A percentile compares a stretch with the other conserved stretches of the same genome.
These are phyloP conservation scores for Cepphus grylle DNA, from an alignment of 2,113 vertebrate species.

Conservation along the genomic window DNA sequence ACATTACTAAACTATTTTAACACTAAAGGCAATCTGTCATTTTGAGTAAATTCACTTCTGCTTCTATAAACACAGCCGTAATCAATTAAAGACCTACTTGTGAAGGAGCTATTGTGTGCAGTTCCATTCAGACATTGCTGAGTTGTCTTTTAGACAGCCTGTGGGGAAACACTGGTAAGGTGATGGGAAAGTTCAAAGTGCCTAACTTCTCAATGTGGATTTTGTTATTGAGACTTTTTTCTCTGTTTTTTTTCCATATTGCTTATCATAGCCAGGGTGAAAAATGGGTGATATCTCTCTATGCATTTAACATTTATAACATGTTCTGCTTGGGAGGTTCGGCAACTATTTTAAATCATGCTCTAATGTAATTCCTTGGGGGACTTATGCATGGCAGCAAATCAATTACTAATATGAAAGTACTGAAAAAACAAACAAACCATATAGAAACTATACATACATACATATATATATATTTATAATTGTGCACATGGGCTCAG, in stretches of 20 bases:
- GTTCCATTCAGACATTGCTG: constrained; percentile 68
- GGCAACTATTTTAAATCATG: constrained; percentile 18
- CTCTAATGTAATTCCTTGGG: not conserved
- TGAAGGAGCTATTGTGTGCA: constrained; percentile 77
- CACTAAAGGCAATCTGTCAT: constrained; percentile 76
- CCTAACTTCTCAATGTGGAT: constrained; percentile 67
- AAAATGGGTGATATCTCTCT: not conserved
- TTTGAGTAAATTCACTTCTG: constrained; percentile 79
- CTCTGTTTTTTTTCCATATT: not conserved
- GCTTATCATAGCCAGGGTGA: constrained; percentile 1
- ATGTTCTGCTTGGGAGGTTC: not conserved
- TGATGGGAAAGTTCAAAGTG: constrained; percentile 77
- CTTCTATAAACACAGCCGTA: constrained; percentile 81
- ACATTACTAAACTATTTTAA: constrained; percentile 60
- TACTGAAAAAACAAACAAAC: not conserved
- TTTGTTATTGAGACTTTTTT: constrained; percentile 59
- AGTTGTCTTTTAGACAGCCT: constrained; percentile 69
- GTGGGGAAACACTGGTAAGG: constrained; percentile 69
- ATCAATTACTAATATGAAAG: not conserved
- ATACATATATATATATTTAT: not conserved
- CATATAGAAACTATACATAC: not conserved
- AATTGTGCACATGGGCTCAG: not conserved
- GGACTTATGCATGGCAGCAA: not conserved
- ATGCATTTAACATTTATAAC: not conserved
- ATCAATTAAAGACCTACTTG: constrained; percentile 78